Conservation (phyloP, 1,140 invertebrate species). For the Heterodera carotae region DNA sequence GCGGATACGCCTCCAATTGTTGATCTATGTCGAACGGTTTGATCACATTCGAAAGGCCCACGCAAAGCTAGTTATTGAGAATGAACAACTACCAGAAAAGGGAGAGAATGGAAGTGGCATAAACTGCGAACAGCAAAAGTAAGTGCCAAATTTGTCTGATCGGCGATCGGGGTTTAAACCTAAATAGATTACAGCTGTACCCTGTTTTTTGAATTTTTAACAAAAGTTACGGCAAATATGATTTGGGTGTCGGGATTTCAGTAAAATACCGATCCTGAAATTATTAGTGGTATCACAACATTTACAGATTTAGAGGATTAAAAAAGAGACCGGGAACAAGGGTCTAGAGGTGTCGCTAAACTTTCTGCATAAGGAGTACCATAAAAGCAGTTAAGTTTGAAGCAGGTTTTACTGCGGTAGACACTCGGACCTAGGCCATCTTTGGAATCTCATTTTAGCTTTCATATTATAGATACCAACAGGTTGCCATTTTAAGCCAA, state of each 20-base stretch:
- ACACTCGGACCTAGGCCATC: no score
- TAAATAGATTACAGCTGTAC: no score
- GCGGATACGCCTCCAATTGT: slow-evolving; percentile 10
- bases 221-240: neutral
- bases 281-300: no score
- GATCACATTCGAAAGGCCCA: neutral
- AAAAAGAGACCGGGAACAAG: no score
- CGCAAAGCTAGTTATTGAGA: neutral
- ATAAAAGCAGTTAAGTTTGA: no score
- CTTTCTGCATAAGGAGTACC: no score
- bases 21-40: slow-evolving; percentile 1
- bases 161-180: neutral
- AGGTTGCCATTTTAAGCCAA: neutral
- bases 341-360: no score
- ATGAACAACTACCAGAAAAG: neutral
- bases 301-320: no score
- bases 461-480: neutral
- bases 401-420: no score
- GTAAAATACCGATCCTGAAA: no score
- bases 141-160: neutral
- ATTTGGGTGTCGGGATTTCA: no score
- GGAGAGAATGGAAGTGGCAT: neutral
- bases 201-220: neutral
- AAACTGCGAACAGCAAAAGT: neutral
- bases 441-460: no score